These are phyloP conservation scores for Conistra vaccinii DNA, from an alignment of 2,888 invertebrate genomes.

Conservation along the genomic window DNA sequence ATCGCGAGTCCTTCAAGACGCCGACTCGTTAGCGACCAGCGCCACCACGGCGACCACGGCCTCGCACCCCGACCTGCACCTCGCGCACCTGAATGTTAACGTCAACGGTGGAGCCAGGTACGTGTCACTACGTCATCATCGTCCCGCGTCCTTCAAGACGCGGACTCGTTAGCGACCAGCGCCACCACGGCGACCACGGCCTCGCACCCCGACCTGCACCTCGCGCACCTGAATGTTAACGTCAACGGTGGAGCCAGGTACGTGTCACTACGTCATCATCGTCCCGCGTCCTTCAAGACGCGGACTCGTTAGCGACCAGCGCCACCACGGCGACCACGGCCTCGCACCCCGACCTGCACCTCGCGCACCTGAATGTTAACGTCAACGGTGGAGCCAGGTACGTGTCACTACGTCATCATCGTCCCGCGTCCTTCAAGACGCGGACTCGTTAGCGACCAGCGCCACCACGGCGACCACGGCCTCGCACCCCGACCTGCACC, in stretches of 20 bases:
- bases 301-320: no score
- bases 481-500: no score
- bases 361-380: no score
- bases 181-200: conserved; percentile 91
- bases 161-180: conserved; percentile 95
- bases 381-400: no score
- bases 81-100: conserved; percentile 60
- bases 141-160: conserved; percentile 91
- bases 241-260: conserved; percentile 81
- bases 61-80: conserved; percentile 92
- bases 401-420: no score
- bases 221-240: conserved; percentile 59
- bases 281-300: no score
- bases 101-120: conserved; percentile 80
- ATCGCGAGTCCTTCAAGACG: conserved; percentile 91
- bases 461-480: no score
- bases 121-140: conserved; percentile 83
- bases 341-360: no score
- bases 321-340: no score
- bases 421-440: no score
- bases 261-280: not conserved
- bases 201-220: conserved; percentile 88
- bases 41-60: conserved; percentile 92
- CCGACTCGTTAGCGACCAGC: conserved; percentile 95
- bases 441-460: no score